Base-by-base conservation (phyloP, 2,888 invertebrate species). In the Xestoiulus laeticollis region DNA sequence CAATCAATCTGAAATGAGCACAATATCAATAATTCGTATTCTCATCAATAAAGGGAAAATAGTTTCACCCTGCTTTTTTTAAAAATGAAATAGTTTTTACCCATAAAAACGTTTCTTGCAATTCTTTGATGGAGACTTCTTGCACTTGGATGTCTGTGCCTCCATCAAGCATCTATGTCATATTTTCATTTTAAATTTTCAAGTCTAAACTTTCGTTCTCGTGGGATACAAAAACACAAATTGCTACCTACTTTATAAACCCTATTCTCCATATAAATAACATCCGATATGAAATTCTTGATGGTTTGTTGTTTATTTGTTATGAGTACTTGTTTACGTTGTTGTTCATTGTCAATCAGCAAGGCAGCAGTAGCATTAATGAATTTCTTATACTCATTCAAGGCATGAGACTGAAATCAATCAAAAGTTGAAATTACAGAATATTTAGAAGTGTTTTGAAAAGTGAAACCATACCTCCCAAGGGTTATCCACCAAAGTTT, bases 371-470 rank as follows among this genome's bases (percentile, higher is more conserved):
- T 85, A n/a, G 85, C 85, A 43, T 44, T 85, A 16, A 85, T 85
- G 44, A 85, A 85, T 85, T 85, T 85, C 85, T 85, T 85, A 43
- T 85, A 85, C 26, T 85, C 85, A 33, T 43, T 44, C 26, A 85
- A 38, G 14, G 85, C 85, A 38, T 85, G 43, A 38, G 85, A 85
- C 85, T 85, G 26, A 43, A 85, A 85, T 38, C 38, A 85, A 85
- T 85, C 85, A 85, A 19, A 44, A 38, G 85, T 85, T 33, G n/a
- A 83, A 33, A 32, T 82, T 82, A 68, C 68, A 68, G 22, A 68
- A 68, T 26, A 19, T 85, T 22, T 85, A 85, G 12, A 32, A 32
- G 82, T 22, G 82, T 84, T 33, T 84, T 43, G 26, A 38, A 43
- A 78, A 16, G 10, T 78, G 78, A 78, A 0, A 32, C 30, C 14